Evolutionary conservation across 2,797 vertebrate genomes (phyloP).

Genomic region (Poeciliopsis infans): DNA sequence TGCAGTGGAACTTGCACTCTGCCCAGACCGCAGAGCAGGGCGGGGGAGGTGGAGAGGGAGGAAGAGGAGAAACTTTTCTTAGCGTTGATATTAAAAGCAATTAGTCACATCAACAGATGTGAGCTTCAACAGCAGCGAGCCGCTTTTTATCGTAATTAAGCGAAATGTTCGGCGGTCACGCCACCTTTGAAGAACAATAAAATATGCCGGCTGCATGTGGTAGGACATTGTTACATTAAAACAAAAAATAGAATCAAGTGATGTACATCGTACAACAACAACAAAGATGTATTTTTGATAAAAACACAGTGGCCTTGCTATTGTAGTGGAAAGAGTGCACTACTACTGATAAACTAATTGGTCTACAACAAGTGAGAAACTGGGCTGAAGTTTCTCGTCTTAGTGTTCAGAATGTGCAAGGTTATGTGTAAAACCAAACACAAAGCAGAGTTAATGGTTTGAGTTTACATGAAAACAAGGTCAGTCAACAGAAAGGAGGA

Average conservation of each 20-base stretch:
- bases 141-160: neutral
- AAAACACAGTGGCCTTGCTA: constrained; percentile 25
- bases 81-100: constrained; percentile 18
- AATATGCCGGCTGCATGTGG: neutral
- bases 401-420: constrained; percentile 44
- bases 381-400: constrained; percentile 28
- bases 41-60: neutral
- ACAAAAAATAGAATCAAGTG: neutral
- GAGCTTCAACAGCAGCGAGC: neutral
- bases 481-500: constrained; percentile 34
- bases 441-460: constrained; percentile 58
- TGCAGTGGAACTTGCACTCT: constrained; percentile 99
- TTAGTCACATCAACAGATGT: neutral
- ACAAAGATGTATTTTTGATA: constrained; percentile 12
- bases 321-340: constrained; percentile 27
- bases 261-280: neutral
- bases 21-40: constrained; percentile 33
- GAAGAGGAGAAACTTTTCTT: constrained; percentile 22
- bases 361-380: constrained; percentile 14
- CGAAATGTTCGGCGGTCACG: constrained; percentile 14
- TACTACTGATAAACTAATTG: constrained; percentile 31
- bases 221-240: neutral
- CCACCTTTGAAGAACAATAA: neutral
- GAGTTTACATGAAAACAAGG: constrained; percentile 60
- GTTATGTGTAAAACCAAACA: constrained; percentile 50